Percentiles rank a stretch among this genome's conserved stretches.
Evolutionary conservation across 2,888 invertebrate species (phyloP).

Genomic region (Papilio gigon): DNA sequence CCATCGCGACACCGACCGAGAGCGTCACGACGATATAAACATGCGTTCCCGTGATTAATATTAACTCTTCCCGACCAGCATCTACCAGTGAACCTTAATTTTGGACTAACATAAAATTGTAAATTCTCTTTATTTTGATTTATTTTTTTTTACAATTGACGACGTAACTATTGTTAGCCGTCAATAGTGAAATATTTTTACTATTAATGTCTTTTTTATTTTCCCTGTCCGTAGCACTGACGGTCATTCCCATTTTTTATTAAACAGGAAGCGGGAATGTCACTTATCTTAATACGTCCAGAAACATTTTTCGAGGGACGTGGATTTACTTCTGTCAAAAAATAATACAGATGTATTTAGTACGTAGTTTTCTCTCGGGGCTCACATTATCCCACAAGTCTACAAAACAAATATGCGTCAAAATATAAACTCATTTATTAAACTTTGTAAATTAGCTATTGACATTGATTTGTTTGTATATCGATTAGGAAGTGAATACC

Average conservation of each 20-base stretch:
- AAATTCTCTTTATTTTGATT: slow-evolving; percentile 73
- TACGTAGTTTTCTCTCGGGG: background rate
- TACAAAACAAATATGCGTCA: slow-evolving; percentile 49
- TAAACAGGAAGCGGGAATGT: no score
- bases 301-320: no score
- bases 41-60: slow-evolving; percentile 70
- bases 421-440: slow-evolving; percentile 26
- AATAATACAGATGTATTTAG: background rate
- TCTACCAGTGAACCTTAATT: slow-evolving; percentile 53
- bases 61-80: slow-evolving; percentile 22
- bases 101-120: slow-evolving; percentile 67
- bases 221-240: background rate
- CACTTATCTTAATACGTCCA: no score
- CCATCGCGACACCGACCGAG: slow-evolving; percentile 73
- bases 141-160: slow-evolving; percentile 75
- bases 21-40: slow-evolving; percentile 76
- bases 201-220: slow-evolving; percentile 33
- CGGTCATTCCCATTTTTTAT: background rate
- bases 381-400: background rate
- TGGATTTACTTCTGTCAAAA: no score
- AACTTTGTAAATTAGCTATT: slow-evolving; percentile 3
- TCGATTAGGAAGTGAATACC: slow-evolving; percentile 47
- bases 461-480: background rate
- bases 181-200: slow-evolving; percentile 70
- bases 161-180: slow-evolving; percentile 76